Evolutionary conservation across 1,140 invertebrate species (phyloP).

Genomic region (Macrotrachela quadricornifera): DNA sequence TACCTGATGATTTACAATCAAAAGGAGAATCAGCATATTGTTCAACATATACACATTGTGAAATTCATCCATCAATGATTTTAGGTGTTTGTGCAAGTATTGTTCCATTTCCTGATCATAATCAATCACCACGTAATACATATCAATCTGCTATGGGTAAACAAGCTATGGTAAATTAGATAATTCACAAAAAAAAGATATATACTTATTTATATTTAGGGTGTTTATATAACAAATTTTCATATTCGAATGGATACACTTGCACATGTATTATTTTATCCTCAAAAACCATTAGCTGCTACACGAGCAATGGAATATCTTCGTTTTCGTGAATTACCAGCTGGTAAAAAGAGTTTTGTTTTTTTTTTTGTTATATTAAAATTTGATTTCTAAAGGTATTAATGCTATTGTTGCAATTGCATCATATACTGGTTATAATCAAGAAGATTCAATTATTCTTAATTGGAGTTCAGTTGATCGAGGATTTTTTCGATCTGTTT

Average conservation of each 20-base stretch:
- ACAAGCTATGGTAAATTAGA: constrained; percentile 12
- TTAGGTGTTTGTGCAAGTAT: constrained; percentile 86
- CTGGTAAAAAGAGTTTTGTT: constrained; percentile 18
- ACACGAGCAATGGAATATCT: constrained; percentile 94
- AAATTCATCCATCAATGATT: constrained; percentile 98
- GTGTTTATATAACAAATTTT: constrained; percentile 95
- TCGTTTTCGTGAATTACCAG: constrained; percentile 74
- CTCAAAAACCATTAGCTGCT: constrained; percentile 93
- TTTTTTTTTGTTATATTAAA: no score
- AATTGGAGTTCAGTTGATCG: constrained; percentile 93
- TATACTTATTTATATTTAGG: constrained; percentile 21
- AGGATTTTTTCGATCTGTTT: constrained; percentile 93
- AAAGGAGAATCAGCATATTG: constrained; percentile 43
- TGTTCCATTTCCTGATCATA: constrained; percentile 99
- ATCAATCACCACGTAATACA: constrained; percentile 85
- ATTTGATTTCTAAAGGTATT: constrained; percentile 33
- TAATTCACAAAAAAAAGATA: no score
- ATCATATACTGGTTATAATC: constrained; percentile 95
- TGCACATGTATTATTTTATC: constrained; percentile 90
- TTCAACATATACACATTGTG: constrained; percentile 95
- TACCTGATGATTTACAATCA: constrained; percentile 65
- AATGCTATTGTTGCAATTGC: constrained; percentile 96
- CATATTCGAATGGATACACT: constrained; percentile 97
- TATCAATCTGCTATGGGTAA: constrained; percentile 98
- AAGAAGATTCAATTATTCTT: constrained; percentile 94